phyloP scores from a whole-genome alignment of 2,888 invertebrate species.

The Hesperia comma region DNA sequence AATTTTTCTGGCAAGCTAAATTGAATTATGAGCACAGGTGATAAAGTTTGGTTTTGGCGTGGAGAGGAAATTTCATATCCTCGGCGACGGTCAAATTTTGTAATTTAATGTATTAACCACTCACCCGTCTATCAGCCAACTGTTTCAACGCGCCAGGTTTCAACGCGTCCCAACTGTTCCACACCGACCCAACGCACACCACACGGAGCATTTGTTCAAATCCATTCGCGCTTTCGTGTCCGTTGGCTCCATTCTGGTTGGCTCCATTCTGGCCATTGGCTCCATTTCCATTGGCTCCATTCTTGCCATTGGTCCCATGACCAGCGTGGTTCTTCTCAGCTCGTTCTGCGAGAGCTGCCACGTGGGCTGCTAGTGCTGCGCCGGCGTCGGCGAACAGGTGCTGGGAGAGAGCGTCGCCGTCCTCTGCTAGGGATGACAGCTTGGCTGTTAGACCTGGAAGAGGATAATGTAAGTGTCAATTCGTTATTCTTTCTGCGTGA shows the following conservation, averaged over 20 bases:
- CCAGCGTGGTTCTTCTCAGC: slow-evolving; percentile 38
- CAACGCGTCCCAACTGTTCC: slow-evolving; percentile 95
- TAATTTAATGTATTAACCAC: slow-evolving; percentile 46
- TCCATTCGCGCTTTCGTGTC: slow-evolving; percentile 61
- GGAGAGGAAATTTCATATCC: no score
- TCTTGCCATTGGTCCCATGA: not conserved
- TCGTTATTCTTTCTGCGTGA: not conserved
- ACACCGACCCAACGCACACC: slow-evolving; percentile 97
- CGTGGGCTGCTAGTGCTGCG: slow-evolving; percentile 81
- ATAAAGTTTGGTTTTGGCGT: no score
- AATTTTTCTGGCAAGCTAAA: no score
- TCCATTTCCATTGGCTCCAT: slow-evolving; percentile 13
- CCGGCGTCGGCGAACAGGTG: slow-evolving; percentile 90
- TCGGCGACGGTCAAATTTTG: no score
- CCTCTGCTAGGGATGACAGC: slow-evolving; percentile 87
- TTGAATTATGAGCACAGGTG: no score
- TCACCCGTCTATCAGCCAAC: slow-evolving; percentile 69
- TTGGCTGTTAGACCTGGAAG: slow-evolving; percentile 87
- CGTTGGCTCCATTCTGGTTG: slow-evolving; percentile 4
- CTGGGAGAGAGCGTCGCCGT: slow-evolving; percentile 88
- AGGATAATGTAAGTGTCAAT: not conserved
- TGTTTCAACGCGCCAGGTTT: slow-evolving; percentile 87
- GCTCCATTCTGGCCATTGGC: not conserved
- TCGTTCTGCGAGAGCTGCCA: slow-evolving; percentile 88
- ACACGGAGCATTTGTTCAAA: slow-evolving; percentile 86